Percentiles rank a stretch among this genome's conserved stretches.
Evolutionary conservation across 2,888 invertebrate species (phyloP).

Genomic region (Argyresthia albistria): DNA sequence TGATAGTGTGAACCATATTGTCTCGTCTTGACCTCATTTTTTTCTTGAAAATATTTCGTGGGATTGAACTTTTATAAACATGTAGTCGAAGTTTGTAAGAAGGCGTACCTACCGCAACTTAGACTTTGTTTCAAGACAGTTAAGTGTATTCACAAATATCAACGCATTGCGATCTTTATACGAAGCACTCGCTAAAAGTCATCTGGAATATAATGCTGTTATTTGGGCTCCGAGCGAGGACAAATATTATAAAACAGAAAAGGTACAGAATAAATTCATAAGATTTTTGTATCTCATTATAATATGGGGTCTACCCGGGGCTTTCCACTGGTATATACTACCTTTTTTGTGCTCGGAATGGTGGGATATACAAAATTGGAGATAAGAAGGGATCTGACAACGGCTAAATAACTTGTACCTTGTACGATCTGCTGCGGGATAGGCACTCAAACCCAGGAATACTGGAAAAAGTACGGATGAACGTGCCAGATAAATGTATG

Average conservation of each 20-base stretch:
- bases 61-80: not conserved
- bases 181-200: slow-evolving; percentile 3
- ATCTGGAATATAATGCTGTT: not conserved
- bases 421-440: not conserved
- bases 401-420: not conserved
- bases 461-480: not conserved
- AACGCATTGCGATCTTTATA: no score
- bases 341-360: not conserved
- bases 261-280: slow-evolving; percentile 1
- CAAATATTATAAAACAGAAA: slow-evolving; percentile 3
- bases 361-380: not conserved
- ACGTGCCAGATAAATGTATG: not conserved
- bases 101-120: not conserved
- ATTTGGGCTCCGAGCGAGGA: slow-evolving; percentile 10
- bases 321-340: not conserved
- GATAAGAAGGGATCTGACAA: not conserved
- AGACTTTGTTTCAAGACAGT: not conserved
- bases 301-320: not conserved
- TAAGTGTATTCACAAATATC: no score
- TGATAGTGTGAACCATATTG: no score
- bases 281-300: not conserved
- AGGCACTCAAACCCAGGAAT: not conserved
- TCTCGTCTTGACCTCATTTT: no score
- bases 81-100: not conserved
- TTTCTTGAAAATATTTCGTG: no score